Conservation (phyloP, 64 coral and sea anemone species). For the Porites australiensis region DNA sequence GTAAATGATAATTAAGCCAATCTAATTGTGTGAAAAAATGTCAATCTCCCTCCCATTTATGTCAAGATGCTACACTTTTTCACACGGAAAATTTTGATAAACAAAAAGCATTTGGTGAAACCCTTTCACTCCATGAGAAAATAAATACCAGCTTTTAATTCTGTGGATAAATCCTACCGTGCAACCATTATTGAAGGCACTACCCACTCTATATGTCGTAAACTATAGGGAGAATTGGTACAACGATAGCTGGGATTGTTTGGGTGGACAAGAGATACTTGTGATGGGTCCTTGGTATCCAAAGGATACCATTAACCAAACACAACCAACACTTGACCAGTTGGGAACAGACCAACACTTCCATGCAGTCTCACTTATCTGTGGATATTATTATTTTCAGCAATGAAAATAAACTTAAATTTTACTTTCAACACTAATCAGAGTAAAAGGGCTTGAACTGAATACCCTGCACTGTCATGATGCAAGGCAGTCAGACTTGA, state of each 20-base stretch:
- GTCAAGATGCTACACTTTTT: slow-evolving; percentile 23
- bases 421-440: background rate
- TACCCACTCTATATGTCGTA: background rate
- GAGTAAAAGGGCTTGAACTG: background rate
- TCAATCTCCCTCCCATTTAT: background rate
- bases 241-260: too few relatives aligned
- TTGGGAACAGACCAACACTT: background rate
- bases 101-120: slow-evolving; percentile 10
- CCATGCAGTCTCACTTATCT: background rate
- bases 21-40: slow-evolving; percentile 5
- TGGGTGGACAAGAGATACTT: too few relatives aligned
- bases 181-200: background rate
- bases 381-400: background rate
- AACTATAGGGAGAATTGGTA: background rate
- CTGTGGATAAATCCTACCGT: background rate
- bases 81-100: background rate
- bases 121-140: background rate
- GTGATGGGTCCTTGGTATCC: too few relatives aligned
- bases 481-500: background rate
- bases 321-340: too few relatives aligned
- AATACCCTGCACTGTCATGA: background rate
- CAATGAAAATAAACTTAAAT: background rate
- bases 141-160: background rate
- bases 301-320: too few relatives aligned
- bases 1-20: background rate